Percentiles rank a stretch among this genome's conserved stretches.
Conservation (phyloP, 2,113 vertebrate genomes). For the Peromyscus maniculatus region DNA sequence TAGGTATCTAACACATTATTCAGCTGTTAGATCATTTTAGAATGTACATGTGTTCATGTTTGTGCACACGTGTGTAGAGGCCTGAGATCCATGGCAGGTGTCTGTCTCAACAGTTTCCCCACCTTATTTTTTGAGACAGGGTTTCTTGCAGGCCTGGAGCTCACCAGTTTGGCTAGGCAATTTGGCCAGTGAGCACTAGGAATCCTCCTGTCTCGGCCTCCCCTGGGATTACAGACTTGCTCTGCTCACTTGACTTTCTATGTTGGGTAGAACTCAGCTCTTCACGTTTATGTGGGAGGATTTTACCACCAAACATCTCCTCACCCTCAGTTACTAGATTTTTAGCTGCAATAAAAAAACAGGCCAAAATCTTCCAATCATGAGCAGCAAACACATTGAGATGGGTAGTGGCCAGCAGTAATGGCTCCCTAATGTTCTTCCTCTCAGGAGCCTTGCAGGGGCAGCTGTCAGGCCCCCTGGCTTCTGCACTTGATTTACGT, state of each 20-base stretch:
- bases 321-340: not conserved
- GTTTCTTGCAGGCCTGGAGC: too few relatives aligned
- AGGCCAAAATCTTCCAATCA: slow-evolving; percentile 45
- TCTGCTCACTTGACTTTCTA: not conserved
- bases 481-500: slow-evolving; percentile 22
- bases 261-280: not conserved
- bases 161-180: too few relatives aligned
- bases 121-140: not conserved
- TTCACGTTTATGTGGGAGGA: not conserved
- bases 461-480: slow-evolving; percentile 43
- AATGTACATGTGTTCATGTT: not conserved
- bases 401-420: slow-evolving; percentile 50
- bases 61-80: not conserved
- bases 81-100: not conserved
- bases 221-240: not conserved
- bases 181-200: not conserved
- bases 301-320: not conserved
- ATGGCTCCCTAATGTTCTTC: not conserved
- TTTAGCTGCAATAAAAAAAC: slow-evolving; percentile 59
- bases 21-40: not conserved
- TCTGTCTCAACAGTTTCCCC: not conserved
- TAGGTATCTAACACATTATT: not conserved
- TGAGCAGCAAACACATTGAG: slow-evolving; percentile 41
- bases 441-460: not conserved
- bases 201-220: not conserved